Base-by-base conservation (phyloP, 2,797 vertebrate species). In the Muscicapa striata region DNA sequence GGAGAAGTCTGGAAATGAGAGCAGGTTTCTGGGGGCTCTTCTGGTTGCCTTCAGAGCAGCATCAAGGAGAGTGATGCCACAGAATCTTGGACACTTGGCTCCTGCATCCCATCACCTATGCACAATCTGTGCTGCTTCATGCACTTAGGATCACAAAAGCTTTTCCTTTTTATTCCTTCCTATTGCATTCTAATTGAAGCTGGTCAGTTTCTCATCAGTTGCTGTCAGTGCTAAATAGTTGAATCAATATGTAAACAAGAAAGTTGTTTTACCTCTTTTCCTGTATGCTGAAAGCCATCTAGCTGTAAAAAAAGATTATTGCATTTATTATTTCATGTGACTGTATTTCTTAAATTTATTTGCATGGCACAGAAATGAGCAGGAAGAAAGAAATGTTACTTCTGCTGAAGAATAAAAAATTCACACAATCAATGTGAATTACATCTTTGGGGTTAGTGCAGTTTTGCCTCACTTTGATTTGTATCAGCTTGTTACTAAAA, bases 71-170 rank as follows among this genome's bases (percentile, higher is more conserved):
- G 30, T 3, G 11, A 43, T 91, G 46, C n/a, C 24, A 11, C n/a
- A 62, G 36, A 11, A 13, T 46, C 38, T 29, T 61, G 46, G 27
- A 14, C 30, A 13, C 9, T 48, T 2, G 0, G n/a, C 36, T 74
- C 40, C 54, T 2, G 3, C 3, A 3, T 68, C 41, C 72, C 41
- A 14, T 62, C 1, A 3, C 36, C 12, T 2, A 3, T 32, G 7
- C 1, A 2, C 19, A 49, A 15, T 48, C 38, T 43, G 24, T 74
- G 13, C 43, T 8, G 16, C 57, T 62, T 83, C 18, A 6, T 73
- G 27, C 20, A 18, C 5, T 13, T 52, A 66, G 40, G 21, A 38
- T 62, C 15, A 13, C 61, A 70, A 75, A 74, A 86, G 29, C 30
- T 85, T 14, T 46, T 52, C 22, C 9, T 68, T 83, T 69, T 67